phyloP scores from a whole-genome alignment of 2,797 vertebrate species.

The Danio aesculapii region DNA sequence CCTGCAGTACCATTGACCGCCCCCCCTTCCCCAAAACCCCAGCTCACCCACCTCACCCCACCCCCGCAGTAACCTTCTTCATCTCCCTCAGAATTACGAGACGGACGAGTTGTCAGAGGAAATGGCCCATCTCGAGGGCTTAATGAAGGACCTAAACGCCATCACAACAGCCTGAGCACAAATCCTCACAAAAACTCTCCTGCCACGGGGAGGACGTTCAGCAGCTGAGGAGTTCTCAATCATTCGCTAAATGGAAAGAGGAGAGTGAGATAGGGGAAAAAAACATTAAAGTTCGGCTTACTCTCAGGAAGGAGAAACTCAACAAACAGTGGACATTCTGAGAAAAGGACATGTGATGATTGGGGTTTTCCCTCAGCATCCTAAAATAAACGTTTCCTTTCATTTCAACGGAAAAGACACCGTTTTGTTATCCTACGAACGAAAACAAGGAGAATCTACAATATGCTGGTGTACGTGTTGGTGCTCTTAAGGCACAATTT shows the following conservation, averaged over 20 bases:
- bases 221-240: slow-evolving; percentile 56
- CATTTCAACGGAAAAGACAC: slow-evolving; percentile 64
- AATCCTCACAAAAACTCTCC: slow-evolving; percentile 41
- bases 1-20: slow-evolving; percentile 68
- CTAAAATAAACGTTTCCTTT: slow-evolving; percentile 47
- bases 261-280: slow-evolving; percentile 53
- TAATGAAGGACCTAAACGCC: slow-evolving; percentile 99
- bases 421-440: slow-evolving; percentile 68
- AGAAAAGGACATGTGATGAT: slow-evolving; percentile 73
- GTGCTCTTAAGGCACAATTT: slow-evolving; percentile 81
- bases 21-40: slow-evolving; percentile 54
- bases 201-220: slow-evolving; percentile 45
- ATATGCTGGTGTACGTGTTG: slow-evolving; percentile 85
- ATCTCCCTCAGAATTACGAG: slow-evolving; percentile 90
- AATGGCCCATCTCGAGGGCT: slow-evolving; percentile 99
- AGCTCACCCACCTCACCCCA: slow-evolving; percentile 59
- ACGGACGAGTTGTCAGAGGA: slow-evolving; percentile 98
- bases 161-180: slow-evolving; percentile 93
- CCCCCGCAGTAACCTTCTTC: slow-evolving; percentile 78
- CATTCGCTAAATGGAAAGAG: slow-evolving; percentile 63
- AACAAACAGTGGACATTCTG: slow-evolving; percentile 67
- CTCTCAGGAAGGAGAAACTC: slow-evolving; percentile 83
- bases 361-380: slow-evolving; percentile 69
- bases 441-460: slow-evolving; percentile 71
- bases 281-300: slow-evolving; percentile 68